A percentile compares a stretch with the other conserved stretches of the same genome.
These are phyloP conservation scores for Condylostylus longicornis DNA, from an alignment of 1,140 invertebrate genomes.

Conservation along the genomic window DNA sequence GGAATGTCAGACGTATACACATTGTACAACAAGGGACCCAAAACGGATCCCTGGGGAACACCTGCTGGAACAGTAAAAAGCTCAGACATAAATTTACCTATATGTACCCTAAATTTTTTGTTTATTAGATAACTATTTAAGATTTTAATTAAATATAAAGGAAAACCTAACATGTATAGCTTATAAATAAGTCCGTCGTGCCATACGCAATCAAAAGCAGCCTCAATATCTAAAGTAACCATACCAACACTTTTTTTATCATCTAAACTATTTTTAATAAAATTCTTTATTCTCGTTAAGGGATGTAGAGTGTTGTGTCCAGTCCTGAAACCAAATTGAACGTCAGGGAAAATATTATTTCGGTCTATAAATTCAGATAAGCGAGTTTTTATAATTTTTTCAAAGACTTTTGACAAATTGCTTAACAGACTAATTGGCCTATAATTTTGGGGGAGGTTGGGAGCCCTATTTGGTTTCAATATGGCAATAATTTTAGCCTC, in stretches of 20 bases:
- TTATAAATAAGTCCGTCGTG: conserved; percentile 21
- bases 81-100: conserved; percentile 7
- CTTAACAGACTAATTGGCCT: conserved; percentile 26
- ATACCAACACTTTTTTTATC: conserved; percentile 14
- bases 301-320: conserved; percentile 24
- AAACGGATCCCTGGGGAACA: conserved; percentile 21
- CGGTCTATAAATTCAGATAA: conserved; percentile 9
- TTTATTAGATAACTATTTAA: conserved; percentile 8
- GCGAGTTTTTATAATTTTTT: conserved; percentile 16
- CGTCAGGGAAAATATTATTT: conserved; percentile 13
- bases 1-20: conserved; percentile 19
- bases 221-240: conserved; percentile 22
- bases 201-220: conserved; percentile 25
- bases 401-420: conserved; percentile 20
- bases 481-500: conserved; percentile 25
- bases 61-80: conserved; percentile 12
- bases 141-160: conserved; percentile 11
- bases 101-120: conserved; percentile 10
- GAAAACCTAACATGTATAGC: conserved; percentile 9
- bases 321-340: conserved; percentile 30
- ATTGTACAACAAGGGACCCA: conserved; percentile 17
- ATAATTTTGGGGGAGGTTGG: conserved; percentile 10
- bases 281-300: conserved; percentile 19
- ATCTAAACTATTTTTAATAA: conserved; percentile 15
- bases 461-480: conserved; percentile 25